Percentiles rank a stretch among this genome's conserved stretches.
phyloP scores from a whole-genome alignment of 2,797 vertebrate species.

The Oreonectes daqikongensis region DNA sequence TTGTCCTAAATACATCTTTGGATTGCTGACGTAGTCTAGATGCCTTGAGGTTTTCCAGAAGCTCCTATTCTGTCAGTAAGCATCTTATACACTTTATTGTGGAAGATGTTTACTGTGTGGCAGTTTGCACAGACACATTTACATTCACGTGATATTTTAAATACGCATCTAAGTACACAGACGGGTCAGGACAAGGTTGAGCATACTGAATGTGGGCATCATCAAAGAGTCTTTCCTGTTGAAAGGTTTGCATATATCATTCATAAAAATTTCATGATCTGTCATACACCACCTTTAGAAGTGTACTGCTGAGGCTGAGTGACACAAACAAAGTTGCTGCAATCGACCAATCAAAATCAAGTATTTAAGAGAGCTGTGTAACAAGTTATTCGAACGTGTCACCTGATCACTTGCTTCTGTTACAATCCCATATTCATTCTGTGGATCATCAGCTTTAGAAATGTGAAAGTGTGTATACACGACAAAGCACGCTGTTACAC shows the following conservation, averaged over 20 bases:
- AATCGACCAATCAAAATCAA: too few species aligned
- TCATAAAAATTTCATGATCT: neutral
- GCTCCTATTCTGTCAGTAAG: slow-evolving; percentile 4
- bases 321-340: too few species aligned
- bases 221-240: slow-evolving; percentile 8
- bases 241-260: neutral
- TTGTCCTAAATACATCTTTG: slow-evolving; percentile 10
- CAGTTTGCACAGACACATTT: neutral
- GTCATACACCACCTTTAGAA: neutral
- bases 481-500: slow-evolving; percentile 37
- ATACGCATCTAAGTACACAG: slow-evolving; percentile 2
- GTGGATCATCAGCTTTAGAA: neutral
- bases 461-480: neutral
- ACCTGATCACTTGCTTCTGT: slow-evolving; percentile 19
- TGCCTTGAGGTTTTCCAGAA: neutral
- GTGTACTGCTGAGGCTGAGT: neutral
- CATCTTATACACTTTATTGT: neutral
- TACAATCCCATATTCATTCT: slow-evolving; percentile 6
- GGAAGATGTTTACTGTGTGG: neutral
- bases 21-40: neutral
- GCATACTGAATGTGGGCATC: neutral
- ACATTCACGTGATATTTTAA: neutral
- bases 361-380: too few species aligned
- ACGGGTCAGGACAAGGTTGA: slow-evolving; percentile 1
- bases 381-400: neutral